A percentile compares a stretch with the other conserved stretches of the same genome.
These are phyloP conservation scores for Rostratula benghalensis DNA, from an alignment of 2,113 vertebrate species.

Conservation along the genomic window DNA sequence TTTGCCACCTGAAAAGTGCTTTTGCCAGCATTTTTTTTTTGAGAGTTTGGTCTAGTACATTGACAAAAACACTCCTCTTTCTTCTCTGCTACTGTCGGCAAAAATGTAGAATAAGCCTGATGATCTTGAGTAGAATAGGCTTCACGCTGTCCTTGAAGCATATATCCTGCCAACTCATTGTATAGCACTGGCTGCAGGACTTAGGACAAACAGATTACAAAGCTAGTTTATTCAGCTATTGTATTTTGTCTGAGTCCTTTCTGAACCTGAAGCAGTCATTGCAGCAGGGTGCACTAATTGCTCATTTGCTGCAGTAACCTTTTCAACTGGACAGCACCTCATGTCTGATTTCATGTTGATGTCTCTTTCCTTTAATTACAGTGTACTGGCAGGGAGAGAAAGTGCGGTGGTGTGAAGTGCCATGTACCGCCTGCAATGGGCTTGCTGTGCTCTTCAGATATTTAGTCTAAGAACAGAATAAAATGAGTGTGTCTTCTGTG, in stretches of 20 bases:
- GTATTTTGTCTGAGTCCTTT: slow-evolving; percentile 22
- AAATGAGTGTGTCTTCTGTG: neutral
- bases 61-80: neutral
- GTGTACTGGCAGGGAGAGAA: neutral
- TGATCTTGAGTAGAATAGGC: neutral
- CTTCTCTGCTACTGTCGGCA: neutral
- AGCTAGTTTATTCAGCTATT: slow-evolving; percentile 52
- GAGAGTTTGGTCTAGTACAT: neutral
- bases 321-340: slow-evolving; percentile 66
- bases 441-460: neutral
- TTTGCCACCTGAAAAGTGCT: neutral
- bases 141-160: neutral
- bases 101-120: neutral
- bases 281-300: slow-evolving; percentile 70
- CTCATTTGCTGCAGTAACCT: slow-evolving; percentile 71
- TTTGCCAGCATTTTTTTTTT: neutral
- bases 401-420: neutral
- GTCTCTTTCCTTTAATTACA: slow-evolving; percentile 61
- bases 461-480: neutral
- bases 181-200: neutral
- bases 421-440: neutral
- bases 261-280: slow-evolving; percentile 11
- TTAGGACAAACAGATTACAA: slow-evolving; percentile 64
- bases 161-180: neutral
- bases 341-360: slow-evolving; percentile 26